Base-by-base conservation (phyloP, 2,113 vertebrate genomes). In the Chaetura pelagica region DNA sequence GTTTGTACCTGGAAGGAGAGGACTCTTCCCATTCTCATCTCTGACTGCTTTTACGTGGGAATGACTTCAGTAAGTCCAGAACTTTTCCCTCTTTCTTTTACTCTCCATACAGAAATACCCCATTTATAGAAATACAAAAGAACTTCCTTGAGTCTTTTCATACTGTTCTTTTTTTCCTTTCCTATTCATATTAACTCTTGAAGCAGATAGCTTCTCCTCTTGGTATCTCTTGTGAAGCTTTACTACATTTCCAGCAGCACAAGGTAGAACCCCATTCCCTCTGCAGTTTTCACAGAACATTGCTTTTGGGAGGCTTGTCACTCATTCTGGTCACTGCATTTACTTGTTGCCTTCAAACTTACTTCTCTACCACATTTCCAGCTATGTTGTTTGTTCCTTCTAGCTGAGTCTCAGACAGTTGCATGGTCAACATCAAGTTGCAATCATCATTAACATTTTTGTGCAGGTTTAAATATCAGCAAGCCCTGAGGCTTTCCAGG, bases 1-100 rank as follows among this genome's bases (percentile, higher is more conserved):
- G 96, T 90, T 94, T 79, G 77, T 90, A 87, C 79, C 87, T 81
- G 77, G 55, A 35, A 20, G 48, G 69, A 90, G 64, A 80, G 16
- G 30, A 38, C 52, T 82, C 62, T 55, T 85, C 69, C 69, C 22
- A 26, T 81, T 20, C 57, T 92, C 84, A 67, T 87, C 89, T 92
- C 89, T 95, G 96, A 93, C 86, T 26, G 78, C 93, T 89, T 46
- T 78, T 93, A 82, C 30, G 57, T 83, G 93, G 74, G 35, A 88
- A 91, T 93, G 96, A 95, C 94, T 80, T 76, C 69, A 76, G 96
- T 93, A 97, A 97, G 97, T 96, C 32, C 1, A 55, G 27, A 67
- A 89, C 32, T 73, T 85, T 73, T 59, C 87, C 24, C 29, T 91
- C 58, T 89, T 86, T 34, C 9, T 88, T 92, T 80, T 92, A 66